These are phyloP conservation scores for Meriones psammophilus DNA, from an alignment of 2,797 vertebrate species.

Conservation along the genomic window DNA sequence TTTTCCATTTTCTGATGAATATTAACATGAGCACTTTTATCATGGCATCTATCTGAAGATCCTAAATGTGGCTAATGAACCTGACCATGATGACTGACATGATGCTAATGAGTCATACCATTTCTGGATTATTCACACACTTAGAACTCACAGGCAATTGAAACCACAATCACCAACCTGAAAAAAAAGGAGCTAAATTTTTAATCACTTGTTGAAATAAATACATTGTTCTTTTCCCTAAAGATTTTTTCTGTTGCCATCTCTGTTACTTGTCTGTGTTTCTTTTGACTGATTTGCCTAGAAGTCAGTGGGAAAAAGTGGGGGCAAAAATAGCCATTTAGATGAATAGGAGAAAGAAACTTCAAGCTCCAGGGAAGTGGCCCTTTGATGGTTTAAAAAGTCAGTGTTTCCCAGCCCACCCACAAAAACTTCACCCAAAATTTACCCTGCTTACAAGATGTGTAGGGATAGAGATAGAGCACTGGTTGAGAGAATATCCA, in stretches of 20 bases:
- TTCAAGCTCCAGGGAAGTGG: no score
- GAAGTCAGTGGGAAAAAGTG: neutral
- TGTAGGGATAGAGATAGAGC: no score
- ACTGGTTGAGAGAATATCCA: no score
- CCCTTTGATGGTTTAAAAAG: neutral
- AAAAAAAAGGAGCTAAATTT: neutral
- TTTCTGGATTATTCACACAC: neutral
- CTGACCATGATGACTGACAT: accelerated
- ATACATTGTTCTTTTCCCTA: neutral
- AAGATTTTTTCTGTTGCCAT: neutral
- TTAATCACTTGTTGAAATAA: neutral
- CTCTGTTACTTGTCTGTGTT: neutral
- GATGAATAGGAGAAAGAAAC: neutral
- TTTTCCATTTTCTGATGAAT: neutral
- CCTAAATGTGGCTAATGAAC: neutral
- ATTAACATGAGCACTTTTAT: neutral
- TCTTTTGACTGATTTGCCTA: neutral
- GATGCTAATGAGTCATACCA: neutral
- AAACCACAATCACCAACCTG: neutral
- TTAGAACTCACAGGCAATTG: neutral
- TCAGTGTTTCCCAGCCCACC: neutral
- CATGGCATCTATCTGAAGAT: neutral
- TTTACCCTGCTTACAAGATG: no score
- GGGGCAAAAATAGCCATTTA: neutral
- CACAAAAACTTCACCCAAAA: no score